Conservation (phyloP, 2,888 invertebrate genomes). For the Sinotaia quadrata region DNA sequence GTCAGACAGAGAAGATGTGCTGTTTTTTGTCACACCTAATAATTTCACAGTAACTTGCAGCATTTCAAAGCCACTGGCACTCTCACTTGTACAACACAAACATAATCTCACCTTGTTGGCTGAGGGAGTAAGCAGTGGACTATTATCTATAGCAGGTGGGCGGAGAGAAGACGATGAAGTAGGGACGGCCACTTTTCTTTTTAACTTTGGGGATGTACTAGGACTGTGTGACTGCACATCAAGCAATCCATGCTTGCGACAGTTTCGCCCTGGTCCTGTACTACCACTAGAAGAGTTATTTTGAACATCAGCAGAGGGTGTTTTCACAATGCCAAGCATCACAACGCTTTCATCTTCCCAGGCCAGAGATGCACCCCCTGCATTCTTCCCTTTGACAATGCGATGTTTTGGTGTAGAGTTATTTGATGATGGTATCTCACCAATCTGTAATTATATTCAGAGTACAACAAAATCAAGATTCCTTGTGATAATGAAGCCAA, state of each 20-base stretch:
- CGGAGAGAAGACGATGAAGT: slow-evolving; percentile 47
- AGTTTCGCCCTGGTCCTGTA: slow-evolving; percentile 9
- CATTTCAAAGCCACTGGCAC: too few species aligned
- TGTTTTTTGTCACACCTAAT: too few species aligned
- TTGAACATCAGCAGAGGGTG: slow-evolving; percentile 14
- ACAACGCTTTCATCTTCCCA: slow-evolving; percentile 64
- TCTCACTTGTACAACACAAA: too few species aligned
- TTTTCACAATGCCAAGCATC: slow-evolving; percentile 48
- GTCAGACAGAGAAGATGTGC: too few species aligned
- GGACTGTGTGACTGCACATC: slow-evolving; percentile 47
- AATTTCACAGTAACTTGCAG: too few species aligned
- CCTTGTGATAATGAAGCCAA: too few species aligned
- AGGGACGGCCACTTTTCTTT: slow-evolving; percentile 43
- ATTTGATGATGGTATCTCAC: too few species aligned
- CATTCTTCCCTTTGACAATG: slow-evolving; percentile 35
- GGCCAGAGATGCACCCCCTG: slow-evolving; percentile 39
- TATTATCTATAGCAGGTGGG: slow-evolving; percentile 86
- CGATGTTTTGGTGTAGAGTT: slow-evolving; percentile 30
- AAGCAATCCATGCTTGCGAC: slow-evolving; percentile 13
- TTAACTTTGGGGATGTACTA: slow-evolving; percentile 59
- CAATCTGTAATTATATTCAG: too few species aligned
- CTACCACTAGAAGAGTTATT: slow-evolving; percentile 23
- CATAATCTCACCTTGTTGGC: slow-evolving; percentile 77
- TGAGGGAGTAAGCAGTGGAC: slow-evolving; percentile 79
- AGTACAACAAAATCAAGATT: too few species aligned